Conservation (phyloP, 1,140 invertebrate species). For the Eupeodes corollae region DNA sequence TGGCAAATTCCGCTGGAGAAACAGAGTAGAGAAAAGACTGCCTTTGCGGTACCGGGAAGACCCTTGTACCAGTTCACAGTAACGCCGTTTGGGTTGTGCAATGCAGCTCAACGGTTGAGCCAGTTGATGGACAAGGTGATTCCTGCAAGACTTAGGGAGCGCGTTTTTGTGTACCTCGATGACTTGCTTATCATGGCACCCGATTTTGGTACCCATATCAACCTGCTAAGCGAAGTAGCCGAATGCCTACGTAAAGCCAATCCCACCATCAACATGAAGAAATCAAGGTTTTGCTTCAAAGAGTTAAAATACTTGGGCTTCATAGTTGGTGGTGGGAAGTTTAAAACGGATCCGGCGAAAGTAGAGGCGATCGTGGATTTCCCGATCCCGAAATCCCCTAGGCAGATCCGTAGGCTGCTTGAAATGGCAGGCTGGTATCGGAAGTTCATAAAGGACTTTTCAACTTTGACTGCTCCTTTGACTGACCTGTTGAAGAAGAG, state of each 20-base stretch:
- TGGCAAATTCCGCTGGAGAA: constrained; percentile 26
- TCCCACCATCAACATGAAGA: constrained; percentile 37
- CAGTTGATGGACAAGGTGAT: constrained; percentile 4
- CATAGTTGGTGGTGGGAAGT: background rate
- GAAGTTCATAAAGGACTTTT: background rate
- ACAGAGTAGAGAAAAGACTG: constrained; percentile 31
- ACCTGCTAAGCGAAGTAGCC: background rate
- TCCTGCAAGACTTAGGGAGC: background rate
- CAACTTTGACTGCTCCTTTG: too few relatives aligned
- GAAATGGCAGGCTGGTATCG: background rate
- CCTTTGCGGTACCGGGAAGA: constrained; percentile 35
- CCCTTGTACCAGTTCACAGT: constrained; percentile 20
- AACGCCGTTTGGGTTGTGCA: constrained; percentile 2
- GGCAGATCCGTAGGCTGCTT: background rate
- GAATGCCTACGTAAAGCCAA: constrained; percentile 10
- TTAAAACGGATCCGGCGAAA: constrained; percentile 9
- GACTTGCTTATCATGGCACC: background rate
- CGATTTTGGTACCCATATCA: background rate
- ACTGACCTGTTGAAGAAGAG: too few relatives aligned
- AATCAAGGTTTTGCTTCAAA: constrained; percentile 31
- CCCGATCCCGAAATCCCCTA: constrained; percentile 1
- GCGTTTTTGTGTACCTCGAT: constrained; percentile 5
- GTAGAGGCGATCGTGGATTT: constrained; percentile 8
- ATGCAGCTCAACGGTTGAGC: constrained; percentile 1
- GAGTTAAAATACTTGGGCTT: constrained; percentile 6